These are phyloP conservation scores for Dolichomitus sp. DNA, from an alignment of 2,888 invertebrate species.

Conservation along the genomic window DNA sequence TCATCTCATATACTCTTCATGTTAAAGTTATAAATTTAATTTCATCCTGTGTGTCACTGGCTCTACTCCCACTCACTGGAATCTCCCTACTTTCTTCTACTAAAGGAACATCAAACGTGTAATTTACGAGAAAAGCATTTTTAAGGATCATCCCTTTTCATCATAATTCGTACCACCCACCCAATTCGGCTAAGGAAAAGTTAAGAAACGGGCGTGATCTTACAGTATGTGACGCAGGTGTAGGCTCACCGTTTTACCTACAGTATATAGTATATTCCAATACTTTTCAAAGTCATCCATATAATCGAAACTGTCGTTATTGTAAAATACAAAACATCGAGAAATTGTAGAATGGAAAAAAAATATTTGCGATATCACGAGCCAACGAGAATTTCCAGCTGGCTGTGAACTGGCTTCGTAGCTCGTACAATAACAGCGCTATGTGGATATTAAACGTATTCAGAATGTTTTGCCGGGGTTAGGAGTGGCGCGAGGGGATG, in stretches of 20 bases:
- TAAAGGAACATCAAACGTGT: constrained; percentile 18
- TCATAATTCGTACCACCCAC: constrained; percentile 5
- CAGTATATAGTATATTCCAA: neutral
- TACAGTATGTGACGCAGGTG: neutral
- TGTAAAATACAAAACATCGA: neutral
- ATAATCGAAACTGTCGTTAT: neutral
- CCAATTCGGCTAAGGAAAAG: neutral
- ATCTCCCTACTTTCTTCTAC: neutral
- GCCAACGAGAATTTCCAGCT: constrained; percentile 17
- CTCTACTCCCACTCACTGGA: constrained; percentile 12
- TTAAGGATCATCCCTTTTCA: constrained; percentile 24
- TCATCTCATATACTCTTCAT: constrained; percentile 40
- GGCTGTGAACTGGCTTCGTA: neutral
- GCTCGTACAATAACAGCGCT: constrained; percentile 52
- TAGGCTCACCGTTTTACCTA: neutral
- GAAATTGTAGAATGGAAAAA: neutral
- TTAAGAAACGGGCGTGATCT: neutral
- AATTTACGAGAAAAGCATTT: constrained; percentile 25
- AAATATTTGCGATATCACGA: neutral
- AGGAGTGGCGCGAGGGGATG: neutral
- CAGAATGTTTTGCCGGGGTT: constrained; percentile 71
- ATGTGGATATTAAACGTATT: constrained; percentile 77
- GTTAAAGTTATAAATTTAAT: constrained; percentile 56
- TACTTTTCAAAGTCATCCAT: neutral
- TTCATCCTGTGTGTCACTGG: constrained; percentile 36